Evolutionary conservation across 2,113 vertebrate species (phyloP).

Genomic region (Salvelinus namaycush): DNA sequence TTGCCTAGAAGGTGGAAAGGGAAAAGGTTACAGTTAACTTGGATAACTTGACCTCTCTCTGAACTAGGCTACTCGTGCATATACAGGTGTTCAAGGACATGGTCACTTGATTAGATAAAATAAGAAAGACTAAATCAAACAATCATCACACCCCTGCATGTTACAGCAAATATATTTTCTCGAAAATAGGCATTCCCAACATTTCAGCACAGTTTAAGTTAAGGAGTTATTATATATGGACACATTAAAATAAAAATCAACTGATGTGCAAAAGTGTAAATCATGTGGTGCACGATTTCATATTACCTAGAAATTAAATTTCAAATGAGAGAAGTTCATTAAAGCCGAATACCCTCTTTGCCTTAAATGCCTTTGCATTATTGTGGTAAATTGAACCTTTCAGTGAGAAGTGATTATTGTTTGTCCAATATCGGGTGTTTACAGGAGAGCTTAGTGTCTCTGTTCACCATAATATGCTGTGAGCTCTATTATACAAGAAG

Average conservation of each 20-base stretch:
- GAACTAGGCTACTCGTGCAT: background rate
- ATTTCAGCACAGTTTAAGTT: background rate
- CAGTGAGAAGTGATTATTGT: conserved; percentile 64
- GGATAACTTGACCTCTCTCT: background rate
- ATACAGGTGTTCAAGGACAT: conserved; percentile 24
- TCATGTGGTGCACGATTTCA: background rate
- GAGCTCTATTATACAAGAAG: conserved; percentile 54
- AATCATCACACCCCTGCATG: background rate
- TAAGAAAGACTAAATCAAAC: conserved; percentile 9
- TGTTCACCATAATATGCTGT: conserved; percentile 16
- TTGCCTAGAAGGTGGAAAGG: background rate
- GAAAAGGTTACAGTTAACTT: background rate
- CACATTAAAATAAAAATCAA: background rate
- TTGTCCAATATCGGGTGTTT: conserved; percentile 70
- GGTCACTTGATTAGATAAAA: conserved; percentile 28
- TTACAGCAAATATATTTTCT: background rate
- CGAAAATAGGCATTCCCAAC: background rate
- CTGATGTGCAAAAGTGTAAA: background rate
- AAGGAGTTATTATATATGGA: background rate
- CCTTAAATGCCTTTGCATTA: conserved; percentile 20
- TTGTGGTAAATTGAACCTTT: conserved; percentile 72
- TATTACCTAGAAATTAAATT: background rate
- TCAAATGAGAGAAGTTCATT: conserved; percentile 27
- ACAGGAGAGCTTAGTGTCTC: conserved; percentile 73
- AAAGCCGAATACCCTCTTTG: conserved; percentile 8